Base-by-base conservation (phyloP, 2,797 vertebrate species). In the Helicolenus hilgendorfi region DNA sequence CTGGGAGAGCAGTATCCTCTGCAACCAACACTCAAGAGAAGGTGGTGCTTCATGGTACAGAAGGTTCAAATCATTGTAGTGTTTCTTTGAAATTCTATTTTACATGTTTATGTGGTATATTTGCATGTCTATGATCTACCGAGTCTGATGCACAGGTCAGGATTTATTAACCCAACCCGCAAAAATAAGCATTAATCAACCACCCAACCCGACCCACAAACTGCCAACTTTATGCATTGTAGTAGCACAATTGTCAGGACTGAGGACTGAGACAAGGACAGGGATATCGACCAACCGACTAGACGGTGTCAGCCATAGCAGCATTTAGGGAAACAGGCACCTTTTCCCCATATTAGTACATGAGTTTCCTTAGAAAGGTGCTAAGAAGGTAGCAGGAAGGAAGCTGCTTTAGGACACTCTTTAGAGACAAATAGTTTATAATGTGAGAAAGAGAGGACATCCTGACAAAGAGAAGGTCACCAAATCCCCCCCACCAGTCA, bases 401-500 rank as follows among this genome's bases (percentile, higher is more conserved):
- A 77, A 76, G 64, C 1, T 6, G 53, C 49, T 73, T 58, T 5
- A 62, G 5, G 53, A 81, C 5, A 64, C 26, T 29, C 22, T 55
- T 62, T 4, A 74, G 75, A 80, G 31, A 86, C 62, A 77, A 79
- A 75, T 15, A 62, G 60, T 41, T 11, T n/a, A 53, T 33, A 35
- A 85, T 18, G 76, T 81, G 24, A 79, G 55, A 85, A 70, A 65
- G 56, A 85, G 56, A 85, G 69, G 75, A 79, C 83, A 80, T 63
- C 29, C 45, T 38, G 58, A 79, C 75, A 86, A 71, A 72, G 18
- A 83, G 29, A 60, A 55, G 27, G 71, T 77, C 60, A 58, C 55
- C 26, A 64, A 86, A 80, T 49, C 70, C 59, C 41, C 41, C 38
- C 41, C 20, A 60, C 64, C 33, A 82, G 79, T 81, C 29, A 67